These are phyloP conservation scores for Euzophera pinguis DNA, from an alignment of 2,888 invertebrate species.

Conservation along the genomic window DNA sequence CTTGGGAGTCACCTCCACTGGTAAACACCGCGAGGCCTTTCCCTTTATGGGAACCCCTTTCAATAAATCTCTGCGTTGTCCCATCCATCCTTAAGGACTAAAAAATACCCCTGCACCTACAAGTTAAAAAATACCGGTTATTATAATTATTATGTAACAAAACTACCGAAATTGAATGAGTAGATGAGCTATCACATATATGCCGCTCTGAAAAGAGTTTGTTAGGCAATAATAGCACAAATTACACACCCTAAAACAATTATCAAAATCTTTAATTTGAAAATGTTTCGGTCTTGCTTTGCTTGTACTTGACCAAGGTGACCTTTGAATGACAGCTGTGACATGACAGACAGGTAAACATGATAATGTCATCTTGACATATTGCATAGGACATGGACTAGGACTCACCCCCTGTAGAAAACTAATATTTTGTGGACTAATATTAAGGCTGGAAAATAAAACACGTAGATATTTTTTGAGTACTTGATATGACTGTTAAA, in stretches of 20 bases:
- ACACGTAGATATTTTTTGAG: too few relatives aligned
- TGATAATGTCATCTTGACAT: conserved; percentile 8
- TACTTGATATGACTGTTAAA: too few relatives aligned
- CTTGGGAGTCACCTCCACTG: conserved; percentile 98
- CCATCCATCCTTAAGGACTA: conserved; percentile 55
- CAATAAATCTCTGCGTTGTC: conserved; percentile 83
- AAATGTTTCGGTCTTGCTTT: conserved; percentile 27
- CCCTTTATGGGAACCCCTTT: conserved; percentile 92
- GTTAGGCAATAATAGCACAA: conserved; percentile 6
- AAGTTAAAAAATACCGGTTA: conserved; percentile 31
- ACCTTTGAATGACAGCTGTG: conserved; percentile 51
- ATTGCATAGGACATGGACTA: too few relatives aligned
- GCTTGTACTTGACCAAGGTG: conserved; percentile 69
- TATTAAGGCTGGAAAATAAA: too few relatives aligned
- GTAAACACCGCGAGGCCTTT: conserved; percentile 97
- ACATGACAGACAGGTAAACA: not conserved
- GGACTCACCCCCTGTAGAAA: too few relatives aligned
- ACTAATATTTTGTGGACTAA: too few relatives aligned
- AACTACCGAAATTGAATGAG: not conserved
- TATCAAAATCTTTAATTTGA: conserved; percentile 43
- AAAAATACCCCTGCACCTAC: conserved; percentile 36
- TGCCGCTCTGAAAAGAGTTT: not conserved
- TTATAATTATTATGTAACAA: conserved; percentile 34
- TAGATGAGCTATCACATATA: not conserved
- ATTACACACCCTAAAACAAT: conserved; percentile 45